These are phyloP conservation scores for Myotis vivesi DNA, from an alignment of 2,797 vertebrate species.

Conservation along the genomic window DNA sequence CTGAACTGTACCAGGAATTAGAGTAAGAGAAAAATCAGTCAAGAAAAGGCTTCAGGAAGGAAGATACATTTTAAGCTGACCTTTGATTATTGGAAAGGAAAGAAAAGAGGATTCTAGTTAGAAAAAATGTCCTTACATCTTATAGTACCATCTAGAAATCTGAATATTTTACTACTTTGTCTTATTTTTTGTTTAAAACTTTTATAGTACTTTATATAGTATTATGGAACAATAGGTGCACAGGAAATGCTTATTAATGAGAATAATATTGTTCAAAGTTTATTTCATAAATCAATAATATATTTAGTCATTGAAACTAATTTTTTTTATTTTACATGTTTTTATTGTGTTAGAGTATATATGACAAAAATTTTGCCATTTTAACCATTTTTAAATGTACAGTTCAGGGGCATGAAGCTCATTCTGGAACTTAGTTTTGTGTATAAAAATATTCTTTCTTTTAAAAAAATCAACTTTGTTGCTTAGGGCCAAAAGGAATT, in stretches of 20 bases:
- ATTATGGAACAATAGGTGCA: neutral
- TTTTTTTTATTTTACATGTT: neutral
- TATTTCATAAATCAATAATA: neutral
- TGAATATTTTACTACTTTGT: neutral
- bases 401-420: neutral
- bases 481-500: slow-evolving; percentile 34
- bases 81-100: slow-evolving; percentile 1
- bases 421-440: slow-evolving; percentile 24
- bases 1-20: neutral
- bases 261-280: slow-evolving; percentile 5
- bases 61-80: slow-evolving; percentile 9
- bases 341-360: slow-evolving; percentile 23
- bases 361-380: neutral
- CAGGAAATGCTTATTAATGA: neutral
- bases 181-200: neutral
- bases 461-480: neutral
- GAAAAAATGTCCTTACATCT: neutral
- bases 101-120: neutral
- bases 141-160: neutral
- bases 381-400: neutral
- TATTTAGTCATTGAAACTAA: slow-evolving; percentile 23
- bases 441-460: slow-evolving; percentile 30
- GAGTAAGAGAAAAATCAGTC: neutral
- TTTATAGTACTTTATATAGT: neutral
- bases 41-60: neutral